Base-by-base conservation (phyloP, 2,797 vertebrate species). In the Mus minutoides region DNA sequence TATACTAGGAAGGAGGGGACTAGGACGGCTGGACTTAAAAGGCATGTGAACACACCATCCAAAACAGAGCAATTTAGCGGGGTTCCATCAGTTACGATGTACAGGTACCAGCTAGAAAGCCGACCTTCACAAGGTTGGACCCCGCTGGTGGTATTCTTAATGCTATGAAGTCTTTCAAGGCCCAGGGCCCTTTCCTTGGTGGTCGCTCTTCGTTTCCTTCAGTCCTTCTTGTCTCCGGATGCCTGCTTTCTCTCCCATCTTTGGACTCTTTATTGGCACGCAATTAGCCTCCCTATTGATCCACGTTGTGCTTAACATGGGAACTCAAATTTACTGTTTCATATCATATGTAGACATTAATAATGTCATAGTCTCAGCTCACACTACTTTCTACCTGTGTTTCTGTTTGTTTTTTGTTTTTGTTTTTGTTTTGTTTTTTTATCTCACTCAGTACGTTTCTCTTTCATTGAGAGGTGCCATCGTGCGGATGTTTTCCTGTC, bases 61-160 rank as follows among this genome's bases (percentile, higher is more conserved):
- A 94, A 96, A 97, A 69, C 58, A 90, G 64, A 69, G 37, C 71
- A 77, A 71, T 89, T 75, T 94, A 71, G 79, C 75, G 87, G 89
- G 88, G 37, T 92, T 95, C 90, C 46, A 87, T 79, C 46, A 17
- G 58, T 69, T 64, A 80, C 31, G 8, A 17, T n/a, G 77, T 64
- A 94, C 14, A 71, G 88, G 83, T 73, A 78, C 78, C 83, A 96
- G 76, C 46, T 91, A 83, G 87, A 91, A 92, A 89, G 46, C 91
- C 77, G 52, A 80, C 86, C 86, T 96, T 95, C 34, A 19, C 76
- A 94, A 97, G 86, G 67, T 86, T 94, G 84, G 75, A 87, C 67
- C 64, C 76, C 87, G 8, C 64, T 54, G 52, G 90, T 40, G 82
- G 92, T 71, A 40, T 79, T 96, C 56, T 52, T 58, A 88, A 95